Base-by-base conservation (phyloP, 2,888 invertebrate genomes). In the Saturnia japonica region DNA sequence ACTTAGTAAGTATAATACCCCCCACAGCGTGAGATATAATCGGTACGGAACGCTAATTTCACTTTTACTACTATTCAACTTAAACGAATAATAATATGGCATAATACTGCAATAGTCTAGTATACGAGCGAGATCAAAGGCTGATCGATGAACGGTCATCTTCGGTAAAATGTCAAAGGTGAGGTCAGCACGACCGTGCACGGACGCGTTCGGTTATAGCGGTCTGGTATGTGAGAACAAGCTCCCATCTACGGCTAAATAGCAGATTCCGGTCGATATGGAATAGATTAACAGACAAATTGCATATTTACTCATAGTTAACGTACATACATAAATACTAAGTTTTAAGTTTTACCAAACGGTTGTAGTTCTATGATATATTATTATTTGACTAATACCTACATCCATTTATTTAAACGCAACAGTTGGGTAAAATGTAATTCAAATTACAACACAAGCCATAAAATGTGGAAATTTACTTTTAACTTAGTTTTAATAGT, bases 91-190 rank as follows among this genome's bases (percentile, higher is more conserved):
- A 85, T 87, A 88, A 89, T 88, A 83, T 87, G 80, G 85, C 85
- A 88, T 89, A 87, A 89, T 89, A 88, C 89, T 88, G 84, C 89
- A 87, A 85, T 82, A 88, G 87, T 34, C 34, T 34, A 34, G 6
- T 34, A 34, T 34, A 80, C 77, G 80, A 84, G 83, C 82, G 83
- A 89, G 90, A 91, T 91, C 88, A 91, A 87, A 90, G 88, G 86
- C 88, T 88, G 84, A 78, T 82, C 79, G 79, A 81, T 82, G 85
- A 87, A 84, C 86, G 88, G 90, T 87, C 90, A 88, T 92, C 90
- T 87, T 84, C 84, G 79, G 75, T 74, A 74, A 90, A 92, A 91
- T 91, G 90, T 83, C 91, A 90, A 81, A 88, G 91, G 90, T 92
- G 85, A 81, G 71, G 73, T 75, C 78, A 77, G 78, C 76, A 74